Evolutionary conservation across 2,113 vertebrate genomes (phyloP).

Genomic region (Zeus faber): DNA sequence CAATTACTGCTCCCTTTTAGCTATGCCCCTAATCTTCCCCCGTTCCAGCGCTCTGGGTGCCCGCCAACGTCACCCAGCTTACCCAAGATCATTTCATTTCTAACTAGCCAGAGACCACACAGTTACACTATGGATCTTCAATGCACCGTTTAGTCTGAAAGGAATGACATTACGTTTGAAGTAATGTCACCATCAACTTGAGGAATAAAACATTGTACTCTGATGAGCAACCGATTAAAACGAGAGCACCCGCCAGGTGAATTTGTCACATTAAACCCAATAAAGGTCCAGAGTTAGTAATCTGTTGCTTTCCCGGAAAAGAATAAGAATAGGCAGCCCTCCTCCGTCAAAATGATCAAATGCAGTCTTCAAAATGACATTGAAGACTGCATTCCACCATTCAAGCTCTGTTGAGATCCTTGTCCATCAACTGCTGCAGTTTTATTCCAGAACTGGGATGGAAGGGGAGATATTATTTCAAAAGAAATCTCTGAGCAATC

Average conservation of each 20-base stretch:
- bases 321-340: no score
- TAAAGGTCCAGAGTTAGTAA: constrained; percentile 18
- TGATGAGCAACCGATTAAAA: constrained; percentile 70
- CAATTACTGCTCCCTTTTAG: constrained; percentile 74
- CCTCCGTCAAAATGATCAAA: no score
- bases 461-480: no score
- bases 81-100: constrained; percentile 63
- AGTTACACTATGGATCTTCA: constrained; percentile 53
- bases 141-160: constrained; percentile 43
- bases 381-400: no score
- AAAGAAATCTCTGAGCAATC: no score
- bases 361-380: no score
- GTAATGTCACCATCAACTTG: constrained; percentile 66
- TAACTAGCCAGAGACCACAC: constrained; percentile 49
- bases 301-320: no score
- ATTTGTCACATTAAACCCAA: constrained; percentile 41
- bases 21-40: constrained; percentile 67
- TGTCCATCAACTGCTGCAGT: no score
- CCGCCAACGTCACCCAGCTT: constrained; percentile 59
- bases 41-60: constrained; percentile 63
- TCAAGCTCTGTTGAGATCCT: no score
- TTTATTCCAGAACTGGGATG: no score
- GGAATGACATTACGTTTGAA: constrained; percentile 63
- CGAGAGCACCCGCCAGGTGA: constrained; percentile 60
- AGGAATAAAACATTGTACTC: constrained; percentile 55